phyloP scores from a whole-genome alignment of 2,888 invertebrate species.

The Habrosyne pyritoides region DNA sequence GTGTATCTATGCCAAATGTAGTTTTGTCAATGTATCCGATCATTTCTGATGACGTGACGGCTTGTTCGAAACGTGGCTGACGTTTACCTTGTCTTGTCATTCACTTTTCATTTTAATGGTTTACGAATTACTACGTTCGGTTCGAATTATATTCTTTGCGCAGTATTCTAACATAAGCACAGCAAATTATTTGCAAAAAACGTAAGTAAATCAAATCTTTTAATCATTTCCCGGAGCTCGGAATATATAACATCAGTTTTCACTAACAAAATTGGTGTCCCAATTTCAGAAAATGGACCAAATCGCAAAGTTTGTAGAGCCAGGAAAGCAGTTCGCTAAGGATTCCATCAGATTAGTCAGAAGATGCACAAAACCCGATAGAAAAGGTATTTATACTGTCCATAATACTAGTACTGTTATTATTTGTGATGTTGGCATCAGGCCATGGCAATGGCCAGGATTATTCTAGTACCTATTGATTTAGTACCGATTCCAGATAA shows the following conservation, averaged over 20 bases:
- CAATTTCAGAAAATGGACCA: conserved; percentile 93
- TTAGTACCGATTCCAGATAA: neutral
- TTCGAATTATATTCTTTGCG: conserved; percentile 12
- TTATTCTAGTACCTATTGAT: neutral
- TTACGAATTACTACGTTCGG: conserved; percentile 30
- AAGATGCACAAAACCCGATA: conserved; percentile 99
- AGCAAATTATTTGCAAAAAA: conserved; percentile 16
- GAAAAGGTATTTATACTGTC: conserved; percentile 88
- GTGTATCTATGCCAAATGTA: neutral
- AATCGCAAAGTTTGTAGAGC: conserved; percentile 96
- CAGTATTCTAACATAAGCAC: conserved; percentile 18
- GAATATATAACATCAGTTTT: neutral
- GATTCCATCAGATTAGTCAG: conserved; percentile 99
- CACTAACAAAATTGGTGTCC: conserved; percentile 25
- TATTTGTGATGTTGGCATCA: conserved; percentile 33
- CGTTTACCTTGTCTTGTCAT: conserved; percentile 56
- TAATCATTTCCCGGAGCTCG: neutral
- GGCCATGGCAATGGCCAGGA: conserved; percentile 19
- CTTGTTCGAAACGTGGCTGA: conserved; percentile 78
- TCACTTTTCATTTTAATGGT: conserved; percentile 43
- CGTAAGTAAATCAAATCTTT: conserved; percentile 19
- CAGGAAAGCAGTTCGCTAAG: conserved; percentile 98
- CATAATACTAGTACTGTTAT: conserved; percentile 4
- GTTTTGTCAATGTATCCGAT: conserved; percentile 43
- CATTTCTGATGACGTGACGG: conserved; percentile 68